These are phyloP conservation scores for Boulengeromyrus knoepffleri DNA, from an alignment of 2,113 vertebrate genomes.

Conservation along the genomic window DNA sequence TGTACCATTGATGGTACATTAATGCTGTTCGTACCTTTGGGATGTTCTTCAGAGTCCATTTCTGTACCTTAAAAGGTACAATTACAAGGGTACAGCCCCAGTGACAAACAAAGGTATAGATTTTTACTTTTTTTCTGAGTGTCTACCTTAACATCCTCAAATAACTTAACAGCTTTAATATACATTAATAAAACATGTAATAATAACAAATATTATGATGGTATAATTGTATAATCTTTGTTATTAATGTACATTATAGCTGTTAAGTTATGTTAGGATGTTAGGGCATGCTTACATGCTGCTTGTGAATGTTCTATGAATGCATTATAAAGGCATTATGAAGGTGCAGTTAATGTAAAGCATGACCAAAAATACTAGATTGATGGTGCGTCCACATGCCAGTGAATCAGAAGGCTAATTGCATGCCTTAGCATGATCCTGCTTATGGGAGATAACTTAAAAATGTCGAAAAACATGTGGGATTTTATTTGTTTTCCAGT, in stretches of 20 bases:
- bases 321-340: neutral
- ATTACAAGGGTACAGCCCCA: too few species aligned
- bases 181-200: neutral
- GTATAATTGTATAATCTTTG: neutral
- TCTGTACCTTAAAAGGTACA: too few species aligned
- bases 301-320: neutral
- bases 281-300: neutral
- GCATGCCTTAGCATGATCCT: neutral
- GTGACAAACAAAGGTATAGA: too few species aligned
- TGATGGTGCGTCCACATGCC: neutral
- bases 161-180: neutral
- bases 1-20: too few species aligned
- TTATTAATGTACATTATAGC: neutral
- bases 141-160: neutral
- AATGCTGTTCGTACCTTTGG: too few species aligned
- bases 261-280: neutral
- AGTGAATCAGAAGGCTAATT: neutral
- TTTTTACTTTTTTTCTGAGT: too few species aligned
- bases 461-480: neutral
- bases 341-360: neutral
- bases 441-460: neutral
- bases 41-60: too few species aligned
- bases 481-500: neutral
- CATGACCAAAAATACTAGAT: neutral
- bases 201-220: neutral